phyloP scores from a whole-genome alignment of 2,797 vertebrate species.

The Eupleurogrammus muticus region DNA sequence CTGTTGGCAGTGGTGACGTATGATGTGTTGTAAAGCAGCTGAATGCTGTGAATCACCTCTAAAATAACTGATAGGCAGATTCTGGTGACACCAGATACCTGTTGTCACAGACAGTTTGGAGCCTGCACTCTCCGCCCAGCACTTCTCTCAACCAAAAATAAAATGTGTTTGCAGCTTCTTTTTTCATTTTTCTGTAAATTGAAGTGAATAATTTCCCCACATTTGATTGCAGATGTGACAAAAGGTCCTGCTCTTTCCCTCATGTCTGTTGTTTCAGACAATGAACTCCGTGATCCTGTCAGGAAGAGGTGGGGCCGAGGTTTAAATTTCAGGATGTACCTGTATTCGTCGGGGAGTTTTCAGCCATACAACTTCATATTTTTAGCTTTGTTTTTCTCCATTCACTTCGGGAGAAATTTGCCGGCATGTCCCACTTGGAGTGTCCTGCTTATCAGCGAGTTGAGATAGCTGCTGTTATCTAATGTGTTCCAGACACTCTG shows the following conservation, averaged over 20 bases:
- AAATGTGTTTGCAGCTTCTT: no score
- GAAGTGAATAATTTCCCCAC: no score
- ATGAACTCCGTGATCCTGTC: conserved; percentile 1
- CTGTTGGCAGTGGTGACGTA: not conserved
- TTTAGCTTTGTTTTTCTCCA: conserved; percentile 24
- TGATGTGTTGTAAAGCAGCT: not conserved
- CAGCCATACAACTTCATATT: conserved; percentile 18
- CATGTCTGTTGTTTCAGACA: not conserved
- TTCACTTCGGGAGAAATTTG: conserved; percentile 45
- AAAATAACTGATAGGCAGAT: conserved; percentile 6
- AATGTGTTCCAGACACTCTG: conserved; percentile 35
- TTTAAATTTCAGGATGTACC: not conserved
- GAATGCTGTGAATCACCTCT: not conserved
- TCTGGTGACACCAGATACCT: not conserved
- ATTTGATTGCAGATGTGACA: no score
- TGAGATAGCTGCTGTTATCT: conserved; percentile 57
- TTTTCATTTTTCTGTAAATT: no score
- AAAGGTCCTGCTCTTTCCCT: not conserved
- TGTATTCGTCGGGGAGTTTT: conserved; percentile 18
- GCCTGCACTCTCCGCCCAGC: conserved; percentile 4
- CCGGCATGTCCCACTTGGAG: conserved; percentile 27
- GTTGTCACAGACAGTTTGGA: not conserved
- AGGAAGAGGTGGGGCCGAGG: not conserved
- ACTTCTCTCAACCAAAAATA: not conserved
- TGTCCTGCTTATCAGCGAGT: conserved; percentile 53